These are phyloP conservation scores for Anoplophora glabripennis DNA, from an alignment of 1,140 invertebrate species.

Conservation along the genomic window DNA sequence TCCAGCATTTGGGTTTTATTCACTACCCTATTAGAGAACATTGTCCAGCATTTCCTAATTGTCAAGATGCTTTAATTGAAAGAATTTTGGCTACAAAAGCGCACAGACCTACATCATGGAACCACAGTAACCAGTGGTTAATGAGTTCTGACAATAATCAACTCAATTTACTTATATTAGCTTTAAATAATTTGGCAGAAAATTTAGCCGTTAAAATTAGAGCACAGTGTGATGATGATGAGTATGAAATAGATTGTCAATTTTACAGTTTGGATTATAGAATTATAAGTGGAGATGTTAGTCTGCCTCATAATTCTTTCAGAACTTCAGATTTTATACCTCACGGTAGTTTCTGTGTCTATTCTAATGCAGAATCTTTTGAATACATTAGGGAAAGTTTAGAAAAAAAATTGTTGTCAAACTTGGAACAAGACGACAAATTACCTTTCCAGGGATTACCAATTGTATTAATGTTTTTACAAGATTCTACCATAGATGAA, in stretches of 20 bases:
- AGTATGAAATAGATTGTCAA: conserved; percentile 80
- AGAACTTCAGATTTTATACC: conserved; percentile 73
- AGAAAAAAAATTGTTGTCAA: conserved; percentile 87
- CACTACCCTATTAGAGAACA: conserved; percentile 93
- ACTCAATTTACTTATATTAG: conserved; percentile 72
- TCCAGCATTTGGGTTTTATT: conserved; percentile 93
- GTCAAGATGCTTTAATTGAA: conserved; percentile 84
- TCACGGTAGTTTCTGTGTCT: conserved; percentile 84
- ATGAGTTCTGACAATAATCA: conserved; percentile 67
- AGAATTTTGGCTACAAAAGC: conserved; percentile 69
- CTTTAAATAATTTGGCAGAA: conserved; percentile 72
- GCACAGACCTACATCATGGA: conserved; percentile 67
- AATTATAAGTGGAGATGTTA: conserved; percentile 82
- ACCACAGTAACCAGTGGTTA: conserved; percentile 65
- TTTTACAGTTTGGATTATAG: conserved; percentile 82
- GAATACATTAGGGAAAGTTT: conserved; percentile 89
- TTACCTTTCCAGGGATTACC: conserved; percentile 80
- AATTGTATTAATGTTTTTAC: conserved; percentile 86
- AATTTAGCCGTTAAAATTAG: conserved; percentile 76
- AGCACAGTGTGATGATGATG: conserved; percentile 74
- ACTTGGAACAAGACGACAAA: conserved; percentile 87
- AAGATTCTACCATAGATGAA: conserved; percentile 78
- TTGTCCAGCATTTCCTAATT: conserved; percentile 87
- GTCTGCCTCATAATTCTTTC: conserved; percentile 73
- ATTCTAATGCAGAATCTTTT: conserved; percentile 86